phyloP scores from a whole-genome alignment of 1,140 invertebrate species.

The Pogonus chalceus region DNA sequence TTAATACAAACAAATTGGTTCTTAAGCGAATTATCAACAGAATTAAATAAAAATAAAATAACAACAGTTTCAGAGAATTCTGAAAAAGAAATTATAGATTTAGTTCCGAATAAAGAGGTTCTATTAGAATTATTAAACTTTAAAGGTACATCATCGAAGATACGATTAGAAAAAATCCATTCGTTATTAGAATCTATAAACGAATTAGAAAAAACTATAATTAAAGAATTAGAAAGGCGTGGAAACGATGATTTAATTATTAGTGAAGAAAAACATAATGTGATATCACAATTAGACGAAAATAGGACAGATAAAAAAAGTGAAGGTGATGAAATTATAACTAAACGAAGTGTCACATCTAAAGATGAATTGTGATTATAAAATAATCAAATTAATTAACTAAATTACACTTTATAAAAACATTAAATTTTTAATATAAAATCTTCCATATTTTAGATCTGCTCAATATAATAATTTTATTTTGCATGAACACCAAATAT shows the following conservation, averaged over 20 bases:
- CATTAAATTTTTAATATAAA: background rate
- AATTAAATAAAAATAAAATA: conserved; percentile 19
- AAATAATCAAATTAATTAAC: background rate
- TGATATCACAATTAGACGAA: conserved; percentile 14
- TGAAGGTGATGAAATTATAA: conserved; percentile 11
- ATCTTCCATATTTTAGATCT: background rate
- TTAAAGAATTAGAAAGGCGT: conserved; percentile 14
- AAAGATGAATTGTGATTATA: conserved; percentile 23
- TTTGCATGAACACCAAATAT: no score
- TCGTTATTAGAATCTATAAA: conserved; percentile 13
- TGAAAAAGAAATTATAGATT: background rate
- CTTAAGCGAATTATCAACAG: conserved; percentile 25
- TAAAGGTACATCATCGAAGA: conserved; percentile 1
- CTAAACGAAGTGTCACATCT: conserved; percentile 5
- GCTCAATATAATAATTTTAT: no score
- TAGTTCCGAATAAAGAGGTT: conserved; percentile 1
- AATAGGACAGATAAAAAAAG: conserved; percentile 12
- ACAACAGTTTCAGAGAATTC: conserved; percentile 1
- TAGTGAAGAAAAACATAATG: conserved; percentile 13
- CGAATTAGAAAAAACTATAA: conserved; percentile 16
- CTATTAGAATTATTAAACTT: conserved; percentile 2
- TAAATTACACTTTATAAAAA: background rate
- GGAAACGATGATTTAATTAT: conserved; percentile 18
- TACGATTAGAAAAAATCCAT: conserved; percentile 13
- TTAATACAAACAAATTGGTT: conserved; percentile 29